These are phyloP conservation scores for Tyria jacobaeae DNA, from an alignment of 2,888 invertebrate genomes.

Conservation along the genomic window DNA sequence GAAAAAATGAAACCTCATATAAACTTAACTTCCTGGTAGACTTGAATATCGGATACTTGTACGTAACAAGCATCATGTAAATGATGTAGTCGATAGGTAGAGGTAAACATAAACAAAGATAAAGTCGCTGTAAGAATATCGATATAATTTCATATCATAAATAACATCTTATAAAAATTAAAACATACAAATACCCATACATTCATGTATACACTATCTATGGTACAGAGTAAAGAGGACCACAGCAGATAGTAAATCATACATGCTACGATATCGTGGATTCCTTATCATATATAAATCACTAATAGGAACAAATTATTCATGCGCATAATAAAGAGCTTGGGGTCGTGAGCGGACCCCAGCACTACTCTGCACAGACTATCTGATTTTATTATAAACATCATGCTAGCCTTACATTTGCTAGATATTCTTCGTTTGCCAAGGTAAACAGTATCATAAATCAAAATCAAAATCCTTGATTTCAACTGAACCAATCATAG, in stretches of 20 bases:
- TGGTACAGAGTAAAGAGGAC: neutral
- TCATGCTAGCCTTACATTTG: slow-evolving; percentile 48
- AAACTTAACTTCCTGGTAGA: no score
- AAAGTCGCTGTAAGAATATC: no score
- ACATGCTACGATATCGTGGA: slow-evolving; percentile 68
- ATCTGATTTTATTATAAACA: slow-evolving; percentile 58
- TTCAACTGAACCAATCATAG: no score
- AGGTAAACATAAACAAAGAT: no score
- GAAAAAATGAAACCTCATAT: neutral
- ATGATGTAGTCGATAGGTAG: no score
- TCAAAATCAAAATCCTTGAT: no score
- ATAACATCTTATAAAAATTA: neutral
- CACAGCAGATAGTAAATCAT: slow-evolving; percentile 59
- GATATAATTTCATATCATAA: no score
- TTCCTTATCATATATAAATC: slow-evolving; percentile 82
- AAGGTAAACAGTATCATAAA: no score
- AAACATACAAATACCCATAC: neutral
- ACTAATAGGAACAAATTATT: slow-evolving; percentile 83
- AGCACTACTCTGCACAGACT: slow-evolving; percentile 70
- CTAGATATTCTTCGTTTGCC: slow-evolving; percentile 2
- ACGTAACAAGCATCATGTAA: no score
- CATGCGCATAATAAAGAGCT: slow-evolving; percentile 83
- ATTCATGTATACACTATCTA: no score
- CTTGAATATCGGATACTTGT: no score
- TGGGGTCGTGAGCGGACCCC: slow-evolving; percentile 72